Base-by-base conservation (phyloP, 2,797 vertebrate genomes). In the Acropternis orthonyx region DNA sequence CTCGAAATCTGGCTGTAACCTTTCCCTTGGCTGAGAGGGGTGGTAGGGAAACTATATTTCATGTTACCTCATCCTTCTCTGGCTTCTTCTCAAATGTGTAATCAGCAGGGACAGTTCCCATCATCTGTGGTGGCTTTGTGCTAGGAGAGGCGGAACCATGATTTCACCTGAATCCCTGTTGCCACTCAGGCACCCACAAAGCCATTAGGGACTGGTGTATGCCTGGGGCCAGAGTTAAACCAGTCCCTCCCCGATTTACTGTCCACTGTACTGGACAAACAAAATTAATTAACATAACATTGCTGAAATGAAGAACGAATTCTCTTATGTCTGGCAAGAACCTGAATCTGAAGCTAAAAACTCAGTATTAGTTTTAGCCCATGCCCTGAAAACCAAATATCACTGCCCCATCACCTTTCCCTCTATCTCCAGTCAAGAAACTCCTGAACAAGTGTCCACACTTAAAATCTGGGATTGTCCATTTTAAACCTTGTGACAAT, bases 1-100 rank as follows among this genome's bases (percentile, higher is more conserved):
- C 85, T 95, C 0, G 0, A 95, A 95, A 94, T 95, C 74, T 2
- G 4, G 26, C 72, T 90, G 66, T 65, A 96, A 88, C 61, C 58
- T 83, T 88, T 68, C 68, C 58, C 48, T 92, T 93, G 82, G 37
- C 88, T 93, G 85, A 68, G 80, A 88, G 74, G 10, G 61, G 26
- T 91, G 77, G 56, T 63, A 91, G 58, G 83, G 51, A 93, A 95
- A 69, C 72, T 77, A 55, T 55, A 81, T 85, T 85, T 91, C 66
- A 52, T 65, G 46, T 77, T 73, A 83, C 37, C 72, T 85, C 46
- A 85, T 65, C 15, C 18, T 79, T 92, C 79, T 84, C 68, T 82
- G 58, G 37, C 54, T 76, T 91, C 78, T 95, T 56, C 75, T 96
- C 78, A 74, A 68, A 92, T 18, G 77, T 55, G 63, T 85, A 52